Conservation (phyloP, 1,140 invertebrate species). For the Zaprionus taronus region DNA sequence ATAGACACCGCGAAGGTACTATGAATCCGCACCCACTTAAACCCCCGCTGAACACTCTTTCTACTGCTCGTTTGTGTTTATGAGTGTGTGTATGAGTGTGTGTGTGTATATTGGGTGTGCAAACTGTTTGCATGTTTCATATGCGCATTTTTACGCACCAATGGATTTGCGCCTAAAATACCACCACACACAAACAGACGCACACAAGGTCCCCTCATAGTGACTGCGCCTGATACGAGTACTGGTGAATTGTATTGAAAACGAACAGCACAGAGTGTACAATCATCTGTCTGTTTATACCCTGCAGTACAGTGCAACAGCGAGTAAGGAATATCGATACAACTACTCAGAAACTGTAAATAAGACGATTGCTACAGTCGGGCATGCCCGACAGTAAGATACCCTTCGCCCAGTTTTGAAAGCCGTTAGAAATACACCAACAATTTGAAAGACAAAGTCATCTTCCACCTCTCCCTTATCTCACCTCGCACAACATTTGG, state of each 20-base stretch:
- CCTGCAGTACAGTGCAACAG: neutral
- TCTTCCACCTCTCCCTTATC: too few relatives aligned
- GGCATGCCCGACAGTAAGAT: too few relatives aligned
- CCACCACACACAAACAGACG: slow-evolving; percentile 10
- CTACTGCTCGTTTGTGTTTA: too few relatives aligned
- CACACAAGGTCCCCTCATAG: neutral
- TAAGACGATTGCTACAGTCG: too few relatives aligned
- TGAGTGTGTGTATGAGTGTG: neutral
- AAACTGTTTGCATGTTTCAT: slow-evolving; percentile 67
- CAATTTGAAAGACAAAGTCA: too few relatives aligned
- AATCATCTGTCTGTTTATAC: slow-evolving; percentile 33
- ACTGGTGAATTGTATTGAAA: slow-evolving; percentile 23
- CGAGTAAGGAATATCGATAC: neutral
- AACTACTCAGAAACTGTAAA: too few relatives aligned
- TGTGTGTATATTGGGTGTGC: slow-evolving; percentile 15
- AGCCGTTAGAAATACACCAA: too few relatives aligned
- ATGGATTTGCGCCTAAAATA: slow-evolving; percentile 55
- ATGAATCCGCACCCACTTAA: too few relatives aligned
- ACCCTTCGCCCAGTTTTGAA: too few relatives aligned
- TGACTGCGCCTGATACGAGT: neutral
- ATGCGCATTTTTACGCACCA: slow-evolving; percentile 57
- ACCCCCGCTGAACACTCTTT: too few relatives aligned
- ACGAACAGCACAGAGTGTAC: slow-evolving; percentile 5
- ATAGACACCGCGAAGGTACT: too few relatives aligned
- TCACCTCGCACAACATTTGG: too few relatives aligned